Evolutionary conservation across 2,797 vertebrate genomes (phyloP), one percentile per base, ranked within the genome.

Genomic region (Dermochelys coriacea): DNA sequence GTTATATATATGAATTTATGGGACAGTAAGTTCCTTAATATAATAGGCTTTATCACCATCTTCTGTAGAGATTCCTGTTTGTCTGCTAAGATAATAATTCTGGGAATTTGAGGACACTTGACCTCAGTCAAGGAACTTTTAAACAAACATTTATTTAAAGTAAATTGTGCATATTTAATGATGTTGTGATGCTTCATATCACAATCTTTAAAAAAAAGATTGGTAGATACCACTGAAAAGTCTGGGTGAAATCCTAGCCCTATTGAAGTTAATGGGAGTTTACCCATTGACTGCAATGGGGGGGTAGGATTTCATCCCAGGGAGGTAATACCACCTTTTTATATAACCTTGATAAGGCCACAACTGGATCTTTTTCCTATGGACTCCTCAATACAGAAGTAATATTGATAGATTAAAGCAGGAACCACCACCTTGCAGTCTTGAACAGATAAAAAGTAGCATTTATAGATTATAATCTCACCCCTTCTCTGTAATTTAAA

Each of bases 11-110:
- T 78, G 68, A 49, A 61, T 90, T 96, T 86, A 96, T 82, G 84
- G 94, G 75, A 92, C 45, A 47, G 57, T 78, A 88, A 49, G 93
- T 84, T n/a, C 31, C 64, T 85, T 50, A 94, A 18, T 59, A 50
- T 71, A 82, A 94, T 15, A 61, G 37, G 77, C 84, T 85, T 88
- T 52, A n/a, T 16, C 31, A 37, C 45, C 23, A 82, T 88, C 16
- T 95, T 74, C 87, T 79, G 61, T 80, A 93, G 52, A 64, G 78
- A 86, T 74, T 94, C 85, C 78, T 5, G 2, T 37, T 90, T 93
- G 87, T 89, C 84, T 91, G 41, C 93, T 89, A 91, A 90, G 92
- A 55, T 80, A 57, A 57, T 37, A 88, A 81, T 50, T 41, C 87
- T 52, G 4, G 3, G 27, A 54, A 89, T 83, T 91, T 82, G 82